These are phyloP conservation scores for Cerceris ruficornis DNA, from an alignment of 2,888 invertebrate genomes.

Conservation along the genomic window DNA sequence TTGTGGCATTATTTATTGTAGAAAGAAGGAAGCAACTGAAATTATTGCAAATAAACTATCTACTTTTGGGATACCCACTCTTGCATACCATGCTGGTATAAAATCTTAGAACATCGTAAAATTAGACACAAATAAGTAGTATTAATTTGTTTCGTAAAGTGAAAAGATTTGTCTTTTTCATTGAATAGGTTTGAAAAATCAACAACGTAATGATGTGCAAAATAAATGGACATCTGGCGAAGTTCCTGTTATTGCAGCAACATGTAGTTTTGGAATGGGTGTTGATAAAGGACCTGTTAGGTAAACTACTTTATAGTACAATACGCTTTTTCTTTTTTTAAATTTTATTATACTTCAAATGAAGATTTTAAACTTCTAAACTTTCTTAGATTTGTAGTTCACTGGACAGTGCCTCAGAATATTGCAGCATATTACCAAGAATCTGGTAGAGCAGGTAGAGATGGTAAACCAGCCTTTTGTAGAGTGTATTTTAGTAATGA, in stretches of 20 bases:
- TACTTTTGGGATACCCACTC: constrained; percentile 88
- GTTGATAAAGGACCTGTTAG: constrained; percentile 97
- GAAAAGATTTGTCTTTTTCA: constrained; percentile 23
- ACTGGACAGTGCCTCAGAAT: constrained; percentile 98
- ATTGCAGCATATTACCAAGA: constrained; percentile 98
- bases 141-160: background rate
- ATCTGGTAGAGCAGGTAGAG: constrained; percentile 97
- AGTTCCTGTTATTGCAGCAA: constrained; percentile 95
- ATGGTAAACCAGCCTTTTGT: constrained; percentile 94
- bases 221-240: constrained; percentile 96
- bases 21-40: constrained; percentile 95
- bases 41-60: constrained; percentile 90
- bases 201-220: constrained; percentile 90
- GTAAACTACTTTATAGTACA: constrained; percentile 76
- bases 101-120: constrained; percentile 3
- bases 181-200: constrained; percentile 86
- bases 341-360: background rate
- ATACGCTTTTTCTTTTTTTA: background rate
- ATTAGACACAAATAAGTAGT: background rate
- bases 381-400: constrained; percentile 86
- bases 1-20: constrained; percentile 97
- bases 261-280: constrained; percentile 99
- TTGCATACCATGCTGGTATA: constrained; percentile 95
- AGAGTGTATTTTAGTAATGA: constrained; percentile 89
- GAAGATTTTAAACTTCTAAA: constrained; percentile 1